Conservation (phyloP, 2,113 vertebrate genomes). For the Callorhinus ursinus region DNA sequence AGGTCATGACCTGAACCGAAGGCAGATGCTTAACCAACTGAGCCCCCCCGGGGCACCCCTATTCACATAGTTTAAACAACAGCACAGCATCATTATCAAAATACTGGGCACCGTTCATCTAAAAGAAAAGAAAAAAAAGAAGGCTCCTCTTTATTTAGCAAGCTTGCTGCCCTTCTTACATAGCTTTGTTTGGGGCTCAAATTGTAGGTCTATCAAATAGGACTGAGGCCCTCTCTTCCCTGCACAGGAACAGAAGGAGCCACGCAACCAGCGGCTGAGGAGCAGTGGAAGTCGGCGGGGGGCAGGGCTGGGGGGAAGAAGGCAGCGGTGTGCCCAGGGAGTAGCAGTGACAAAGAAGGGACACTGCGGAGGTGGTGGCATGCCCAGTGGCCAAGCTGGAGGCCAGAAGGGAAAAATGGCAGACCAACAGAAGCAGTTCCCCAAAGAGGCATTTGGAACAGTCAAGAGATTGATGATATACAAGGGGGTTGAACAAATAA, state of each 20-base stretch:
- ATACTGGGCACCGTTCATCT: background rate
- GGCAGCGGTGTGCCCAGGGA: background rate
- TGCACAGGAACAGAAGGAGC: background rate
- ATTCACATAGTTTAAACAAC: background rate
- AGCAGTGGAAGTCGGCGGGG: accelerated
- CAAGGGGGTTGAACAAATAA: background rate
- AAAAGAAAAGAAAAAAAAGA: background rate
- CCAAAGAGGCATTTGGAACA: background rate
- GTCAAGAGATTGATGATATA: background rate
- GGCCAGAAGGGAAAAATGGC: background rate
- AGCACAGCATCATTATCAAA: background rate
- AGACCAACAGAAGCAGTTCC: background rate
- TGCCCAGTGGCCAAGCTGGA: background rate
- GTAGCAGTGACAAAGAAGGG: background rate
- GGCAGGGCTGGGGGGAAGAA: accelerated
- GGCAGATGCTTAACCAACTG: background rate
- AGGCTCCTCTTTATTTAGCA: background rate
- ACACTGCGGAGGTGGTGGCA: background rate
- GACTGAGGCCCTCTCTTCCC: background rate
- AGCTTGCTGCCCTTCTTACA: background rate
- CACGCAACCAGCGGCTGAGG: background rate
- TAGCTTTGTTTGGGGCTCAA: background rate
- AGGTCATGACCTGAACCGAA: background rate
- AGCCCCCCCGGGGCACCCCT: background rate
- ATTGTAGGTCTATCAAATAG: background rate